phyloP scores from a whole-genome alignment of 1,140 invertebrate species.

The Maconellicoccus hirsutus region DNA sequence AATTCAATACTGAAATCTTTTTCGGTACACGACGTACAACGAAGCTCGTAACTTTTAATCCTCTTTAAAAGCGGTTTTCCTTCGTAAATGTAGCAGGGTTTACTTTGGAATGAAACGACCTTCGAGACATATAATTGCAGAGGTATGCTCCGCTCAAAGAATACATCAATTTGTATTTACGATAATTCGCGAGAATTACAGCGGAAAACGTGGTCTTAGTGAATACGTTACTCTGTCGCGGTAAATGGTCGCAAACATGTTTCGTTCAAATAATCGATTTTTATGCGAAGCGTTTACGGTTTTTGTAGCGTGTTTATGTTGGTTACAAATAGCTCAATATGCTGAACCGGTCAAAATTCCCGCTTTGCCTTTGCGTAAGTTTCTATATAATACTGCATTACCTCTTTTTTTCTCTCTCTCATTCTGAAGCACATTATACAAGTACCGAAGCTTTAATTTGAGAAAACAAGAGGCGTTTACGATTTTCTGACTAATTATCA shows the following conservation, averaged over 20 bases:
- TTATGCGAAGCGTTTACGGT: background rate
- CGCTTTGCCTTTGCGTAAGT: background rate
- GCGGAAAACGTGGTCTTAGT: background rate
- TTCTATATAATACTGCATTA: background rate
- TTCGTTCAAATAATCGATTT: background rate
- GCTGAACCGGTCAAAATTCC: background rate
- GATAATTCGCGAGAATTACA: background rate
- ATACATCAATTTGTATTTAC: background rate
- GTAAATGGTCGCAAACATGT: background rate
- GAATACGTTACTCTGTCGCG: background rate
- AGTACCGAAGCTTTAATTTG: too few species aligned
- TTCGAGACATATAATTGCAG: background rate
- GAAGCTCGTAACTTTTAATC: background rate
- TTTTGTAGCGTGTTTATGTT: background rate
- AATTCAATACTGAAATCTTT: too few species aligned
- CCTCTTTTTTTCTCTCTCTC: too few species aligned
- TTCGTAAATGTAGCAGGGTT: slow-evolving; percentile 4
- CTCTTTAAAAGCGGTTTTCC: background rate
- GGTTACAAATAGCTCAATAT: background rate
- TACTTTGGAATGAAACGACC: background rate
- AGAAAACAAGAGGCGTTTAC: too few species aligned
- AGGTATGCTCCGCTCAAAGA: background rate
- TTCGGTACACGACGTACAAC: too few species aligned
- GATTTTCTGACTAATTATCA: too few species aligned
- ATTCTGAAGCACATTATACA: too few species aligned